Percentiles rank a stretch among this genome's conserved stretches.
These are phyloP conservation scores for Cephus cinctus DNA, from an alignment of 1,140 invertebrate genomes.

Conservation along the genomic window DNA sequence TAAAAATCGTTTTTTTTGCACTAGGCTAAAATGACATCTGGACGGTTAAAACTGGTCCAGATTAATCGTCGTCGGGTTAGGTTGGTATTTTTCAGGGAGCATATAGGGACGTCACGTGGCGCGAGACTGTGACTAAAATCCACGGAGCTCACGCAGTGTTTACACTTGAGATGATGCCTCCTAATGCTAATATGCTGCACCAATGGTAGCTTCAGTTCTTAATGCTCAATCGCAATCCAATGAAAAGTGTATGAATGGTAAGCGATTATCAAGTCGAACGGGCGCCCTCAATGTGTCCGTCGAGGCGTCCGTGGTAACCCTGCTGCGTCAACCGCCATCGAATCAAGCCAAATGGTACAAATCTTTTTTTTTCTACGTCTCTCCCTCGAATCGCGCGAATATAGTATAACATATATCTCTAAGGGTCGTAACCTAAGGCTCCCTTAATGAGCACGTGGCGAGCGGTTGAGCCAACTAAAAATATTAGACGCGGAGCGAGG, in stretches of 20 bases:
- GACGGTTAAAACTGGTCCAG: neutral
- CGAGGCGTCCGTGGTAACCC: constrained; percentile 55
- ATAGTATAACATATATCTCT: constrained; percentile 1
- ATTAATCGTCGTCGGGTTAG: constrained; percentile 1
- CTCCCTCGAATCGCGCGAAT: too few species aligned
- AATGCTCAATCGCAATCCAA: constrained; percentile 59
- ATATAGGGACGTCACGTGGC: constrained; percentile 40
- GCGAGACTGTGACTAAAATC: constrained; percentile 55
- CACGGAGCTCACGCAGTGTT: constrained; percentile 55
- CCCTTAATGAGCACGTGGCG: too few species aligned
- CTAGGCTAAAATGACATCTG: constrained; percentile 10
- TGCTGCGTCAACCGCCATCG: constrained; percentile 52
- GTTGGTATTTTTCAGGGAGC: constrained; percentile 1
- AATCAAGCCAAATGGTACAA: constrained; percentile 48
- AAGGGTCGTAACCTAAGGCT: neutral
- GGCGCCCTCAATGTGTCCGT: constrained; percentile 55
- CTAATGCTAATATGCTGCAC: constrained; percentile 54
- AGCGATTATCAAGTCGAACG: constrained; percentile 57
- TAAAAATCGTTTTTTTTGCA: too few species aligned
- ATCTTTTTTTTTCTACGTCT: too few species aligned
- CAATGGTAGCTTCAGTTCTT: constrained; percentile 38
- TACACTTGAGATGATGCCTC: constrained; percentile 58
- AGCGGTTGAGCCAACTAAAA: too few species aligned
- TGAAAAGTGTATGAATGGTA: constrained; percentile 57
- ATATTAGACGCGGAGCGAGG: constrained; percentile 21